phyloP scores from a whole-genome alignment of 1,140 invertebrate species.

The Dendrolimus kikuchii region DNA sequence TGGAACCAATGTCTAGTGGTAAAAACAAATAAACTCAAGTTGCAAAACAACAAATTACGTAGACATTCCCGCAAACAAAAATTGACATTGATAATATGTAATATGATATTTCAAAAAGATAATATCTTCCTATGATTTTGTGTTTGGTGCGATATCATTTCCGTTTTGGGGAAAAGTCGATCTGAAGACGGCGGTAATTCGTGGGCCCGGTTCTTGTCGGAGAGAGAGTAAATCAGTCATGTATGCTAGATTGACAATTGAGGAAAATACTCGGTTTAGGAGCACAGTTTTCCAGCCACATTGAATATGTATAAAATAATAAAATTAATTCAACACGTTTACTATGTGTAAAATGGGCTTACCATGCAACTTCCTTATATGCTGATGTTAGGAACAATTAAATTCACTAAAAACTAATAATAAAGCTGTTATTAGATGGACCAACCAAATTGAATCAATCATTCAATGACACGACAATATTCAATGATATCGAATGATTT shows the following conservation, averaged over 20 bases:
- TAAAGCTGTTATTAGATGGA: too few species aligned
- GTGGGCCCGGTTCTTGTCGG: constrained; percentile 23
- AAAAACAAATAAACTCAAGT: too few species aligned
- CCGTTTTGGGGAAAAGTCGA: constrained; percentile 38
- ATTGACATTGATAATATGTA: neutral
- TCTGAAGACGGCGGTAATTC: constrained; percentile 32
- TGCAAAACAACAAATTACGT: too few species aligned
- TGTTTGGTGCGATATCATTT: constrained; percentile 31
- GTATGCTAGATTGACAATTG: constrained; percentile 50
- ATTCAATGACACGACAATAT: too few species aligned
- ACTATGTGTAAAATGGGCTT: too few species aligned
- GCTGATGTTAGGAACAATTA: too few species aligned
- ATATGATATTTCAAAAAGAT: constrained; percentile 1
- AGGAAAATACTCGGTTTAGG: constrained; percentile 26
- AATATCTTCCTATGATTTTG: constrained; percentile 21
- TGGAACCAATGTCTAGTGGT: too few species aligned
- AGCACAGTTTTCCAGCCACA: constrained; percentile 1
- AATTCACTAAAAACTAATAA: too few species aligned
- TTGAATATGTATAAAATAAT: neutral
- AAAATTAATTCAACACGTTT: neutral
- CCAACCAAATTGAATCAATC: too few species aligned
- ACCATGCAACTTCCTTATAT: too few species aligned
- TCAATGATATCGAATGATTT: too few species aligned
- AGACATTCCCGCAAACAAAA: too few species aligned
- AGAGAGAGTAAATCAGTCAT: constrained; percentile 34